Base-by-base conservation (phyloP, 2,797 vertebrate species). In the Enteromius trimaculatus region DNA sequence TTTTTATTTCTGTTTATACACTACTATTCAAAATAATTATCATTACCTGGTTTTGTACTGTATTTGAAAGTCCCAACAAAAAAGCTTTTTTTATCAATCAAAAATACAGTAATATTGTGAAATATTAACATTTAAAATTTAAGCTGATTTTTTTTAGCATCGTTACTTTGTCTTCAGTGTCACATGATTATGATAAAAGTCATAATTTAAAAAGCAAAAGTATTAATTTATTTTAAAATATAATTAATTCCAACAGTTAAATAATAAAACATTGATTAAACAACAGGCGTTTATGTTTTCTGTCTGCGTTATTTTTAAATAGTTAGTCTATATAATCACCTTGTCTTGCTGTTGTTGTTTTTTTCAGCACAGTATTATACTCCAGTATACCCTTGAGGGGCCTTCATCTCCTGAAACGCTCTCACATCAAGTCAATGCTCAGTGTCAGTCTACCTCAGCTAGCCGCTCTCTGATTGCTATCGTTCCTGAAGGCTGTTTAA, bases 401-500 rank as follows among this genome's bases (percentile, higher is more conserved):
- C 83, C 79, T 86, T 84, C 83, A 82, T 88, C 85, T 85, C 51
- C 83, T 82, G 81, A 86, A 88, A 82, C 79, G 79, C 81, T 83
- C 72, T 88, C 86, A 87, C 82, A 85, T 87, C 85, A 84, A 84
- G 79, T 77, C 81, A 77, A 86, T 88, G 84, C 82, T 42, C 81
- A 47, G 74, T 84, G 87, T 88, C 87, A 87, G 77, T 79, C 79
- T 84, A 65, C 79, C 65, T 88, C 83, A 83, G 72, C 76, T 75
- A 42, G 80, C 81, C 81, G 76, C 83, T 80, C 82, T 77, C 79
- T 84, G 79, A 84, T 81, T 79, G 76, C 85, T 84, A 80, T 77
- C 53, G 78, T 84, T 87, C 81, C 88, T 90, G 84, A 88, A 84
- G 77, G 79, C 82, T 82, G 68, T 64, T 89, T 84, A 86, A 83